Evolutionary conservation across 2,888 invertebrate genomes (phyloP).

Genomic region (Hesperia comma): DNA sequence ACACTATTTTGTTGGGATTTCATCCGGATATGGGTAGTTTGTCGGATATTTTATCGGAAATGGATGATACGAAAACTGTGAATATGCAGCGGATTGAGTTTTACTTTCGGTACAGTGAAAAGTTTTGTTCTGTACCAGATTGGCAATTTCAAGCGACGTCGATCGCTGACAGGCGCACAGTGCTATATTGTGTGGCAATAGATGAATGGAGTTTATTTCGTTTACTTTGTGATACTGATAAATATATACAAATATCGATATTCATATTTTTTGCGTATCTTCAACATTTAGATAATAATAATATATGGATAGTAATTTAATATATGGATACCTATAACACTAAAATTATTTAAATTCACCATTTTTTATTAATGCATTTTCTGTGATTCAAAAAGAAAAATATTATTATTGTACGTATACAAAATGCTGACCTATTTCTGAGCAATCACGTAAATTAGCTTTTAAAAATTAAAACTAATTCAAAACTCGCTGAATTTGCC

Average conservation of each 20-base stretch:
- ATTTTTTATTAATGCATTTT: no score
- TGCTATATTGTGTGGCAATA: constrained; percentile 10
- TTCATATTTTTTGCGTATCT: no score
- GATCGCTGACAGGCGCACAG: constrained; percentile 32
- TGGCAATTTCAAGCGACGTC: constrained; percentile 36
- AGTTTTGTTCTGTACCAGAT: constrained; percentile 32
- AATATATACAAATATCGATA: neutral
- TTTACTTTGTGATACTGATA: neutral
- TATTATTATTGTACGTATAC: no score
- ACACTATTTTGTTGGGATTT: neutral
- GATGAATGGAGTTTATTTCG: constrained; percentile 5
- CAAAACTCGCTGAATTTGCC: constrained; percentile 39
- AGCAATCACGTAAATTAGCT: neutral
- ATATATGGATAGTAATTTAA: no score
- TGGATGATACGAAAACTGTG: constrained; percentile 39
- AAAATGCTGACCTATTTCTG: neutral
- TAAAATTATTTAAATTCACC: no score
- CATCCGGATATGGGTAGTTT: neutral
- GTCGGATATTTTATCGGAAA: constrained; percentile 7
- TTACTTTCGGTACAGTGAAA: constrained; percentile 28
- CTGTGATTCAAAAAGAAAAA: no score
- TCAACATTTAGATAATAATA: no score
- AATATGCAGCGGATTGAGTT: constrained; percentile 27
- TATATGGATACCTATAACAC: no score
- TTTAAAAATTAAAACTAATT: constrained; percentile 18